Conservation (phyloP, 2,113 vertebrate genomes). For the Hippolais icterina region DNA sequence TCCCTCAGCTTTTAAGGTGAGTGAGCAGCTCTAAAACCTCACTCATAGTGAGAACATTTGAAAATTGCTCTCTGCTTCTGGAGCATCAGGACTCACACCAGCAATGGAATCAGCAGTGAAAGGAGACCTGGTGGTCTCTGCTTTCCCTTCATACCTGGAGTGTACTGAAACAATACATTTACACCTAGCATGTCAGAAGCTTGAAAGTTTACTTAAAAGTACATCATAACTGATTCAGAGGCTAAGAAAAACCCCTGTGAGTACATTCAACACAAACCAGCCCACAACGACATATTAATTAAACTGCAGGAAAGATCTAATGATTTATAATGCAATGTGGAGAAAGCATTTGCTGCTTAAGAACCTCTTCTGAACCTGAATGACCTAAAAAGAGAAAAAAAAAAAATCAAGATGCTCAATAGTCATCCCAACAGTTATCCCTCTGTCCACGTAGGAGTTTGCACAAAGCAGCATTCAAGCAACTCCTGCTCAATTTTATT, state of each 20-base stretch:
- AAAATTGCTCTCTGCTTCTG: background rate
- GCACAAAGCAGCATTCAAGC: background rate
- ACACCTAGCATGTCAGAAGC: background rate
- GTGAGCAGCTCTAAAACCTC: fast-evolving
- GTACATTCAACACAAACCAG: background rate
- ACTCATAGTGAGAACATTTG: fast-evolving
- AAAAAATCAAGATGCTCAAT: background rate
- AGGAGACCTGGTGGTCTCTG: background rate
- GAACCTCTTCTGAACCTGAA: background rate
- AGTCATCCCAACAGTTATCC: background rate
- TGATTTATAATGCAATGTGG: background rate
- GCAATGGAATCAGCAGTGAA: background rate
- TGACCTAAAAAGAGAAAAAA: background rate
- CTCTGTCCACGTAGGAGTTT: background rate
- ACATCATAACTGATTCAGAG: background rate
- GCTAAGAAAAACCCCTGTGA: background rate
- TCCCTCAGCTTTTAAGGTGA: background rate
- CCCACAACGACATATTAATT: background rate
- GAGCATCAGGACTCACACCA: background rate
- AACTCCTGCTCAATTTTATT: background rate
- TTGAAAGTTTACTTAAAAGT: background rate
- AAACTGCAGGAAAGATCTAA: background rate
- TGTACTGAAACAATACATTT: background rate
- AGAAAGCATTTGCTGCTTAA: background rate
- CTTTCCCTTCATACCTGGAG: background rate